phyloP scores from a whole-genome alignment of 2,113 vertebrate species.

The Scatophagus argus region DNA sequence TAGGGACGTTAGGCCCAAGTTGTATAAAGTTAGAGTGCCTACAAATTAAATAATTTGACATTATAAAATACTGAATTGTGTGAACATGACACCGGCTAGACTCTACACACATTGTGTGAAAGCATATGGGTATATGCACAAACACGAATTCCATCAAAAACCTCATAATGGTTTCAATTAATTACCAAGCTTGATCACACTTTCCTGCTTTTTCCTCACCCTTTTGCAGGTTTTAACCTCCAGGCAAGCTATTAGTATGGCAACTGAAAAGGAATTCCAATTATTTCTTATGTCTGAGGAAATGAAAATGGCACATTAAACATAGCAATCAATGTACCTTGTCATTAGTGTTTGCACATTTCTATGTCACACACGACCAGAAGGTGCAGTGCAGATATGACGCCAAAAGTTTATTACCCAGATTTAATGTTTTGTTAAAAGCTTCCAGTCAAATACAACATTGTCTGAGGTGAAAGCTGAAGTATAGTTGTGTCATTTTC shows the following conservation, averaged over 20 bases:
- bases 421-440: constrained; percentile 49
- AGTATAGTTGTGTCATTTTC: constrained; percentile 3
- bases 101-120: neutral
- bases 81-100: neutral
- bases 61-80: neutral
- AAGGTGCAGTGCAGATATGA: constrained; percentile 23
- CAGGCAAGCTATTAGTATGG: constrained; percentile 67
- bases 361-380: constrained; percentile 29
- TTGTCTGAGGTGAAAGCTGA: constrained; percentile 19
- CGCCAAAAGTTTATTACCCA: constrained; percentile 12
- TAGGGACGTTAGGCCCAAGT: no score
- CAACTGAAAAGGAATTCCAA: constrained; percentile 63
- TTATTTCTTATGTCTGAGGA: constrained; percentile 65
- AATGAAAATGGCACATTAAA: constrained; percentile 71
- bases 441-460: constrained; percentile 1
- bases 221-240: constrained; percentile 61
- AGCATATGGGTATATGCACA: constrained; percentile 7
- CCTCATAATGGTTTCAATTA: constrained; percentile 58
- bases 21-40: neutral
- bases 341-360: constrained; percentile 66
- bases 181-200: constrained; percentile 57
- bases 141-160: constrained; percentile 44
- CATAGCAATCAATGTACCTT: constrained; percentile 61
- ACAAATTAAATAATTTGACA: neutral
- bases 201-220: constrained; percentile 42